A percentile compares a stretch with the other conserved stretches of the same genome.
Evolutionary conservation across 2,797 vertebrate genomes (phyloP).

Genomic region (Acipenser ruthenus): DNA sequence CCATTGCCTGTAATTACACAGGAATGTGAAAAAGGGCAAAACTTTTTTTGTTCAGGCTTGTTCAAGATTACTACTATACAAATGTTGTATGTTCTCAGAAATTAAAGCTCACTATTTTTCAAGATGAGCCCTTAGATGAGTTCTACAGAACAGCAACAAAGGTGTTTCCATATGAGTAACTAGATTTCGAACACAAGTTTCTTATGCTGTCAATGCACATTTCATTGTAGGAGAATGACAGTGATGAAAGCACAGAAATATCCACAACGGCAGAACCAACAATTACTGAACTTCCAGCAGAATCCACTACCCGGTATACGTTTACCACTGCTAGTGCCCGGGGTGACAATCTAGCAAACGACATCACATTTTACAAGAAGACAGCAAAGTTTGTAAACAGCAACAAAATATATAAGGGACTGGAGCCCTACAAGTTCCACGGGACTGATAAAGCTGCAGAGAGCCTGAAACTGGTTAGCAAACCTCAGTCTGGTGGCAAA

Average conservation of each 20-base stretch:
- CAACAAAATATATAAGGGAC: conserved; percentile 50
- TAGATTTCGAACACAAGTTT: too few species aligned
- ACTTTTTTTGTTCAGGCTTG: too few species aligned
- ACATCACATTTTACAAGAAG: conserved; percentile 52
- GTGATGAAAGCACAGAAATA: background rate
- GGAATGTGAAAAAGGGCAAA: too few species aligned
- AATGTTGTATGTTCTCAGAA: too few species aligned
- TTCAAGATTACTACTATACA: too few species aligned
- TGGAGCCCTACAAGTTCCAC: conserved; percentile 54
- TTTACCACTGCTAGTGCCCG: conserved; percentile 39
- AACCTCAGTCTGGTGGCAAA: conserved; percentile 32
- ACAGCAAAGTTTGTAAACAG: conserved; percentile 46
- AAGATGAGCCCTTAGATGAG: too few species aligned
- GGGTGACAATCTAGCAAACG: conserved; percentile 56
- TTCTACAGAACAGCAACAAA: too few species aligned
- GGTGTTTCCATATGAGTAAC: too few species aligned
- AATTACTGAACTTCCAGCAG: conserved; percentile 23
- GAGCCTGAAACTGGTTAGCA: conserved; percentile 25
- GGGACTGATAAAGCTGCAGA: conserved; percentile 20
- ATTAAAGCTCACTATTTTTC: too few species aligned
- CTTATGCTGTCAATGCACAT: too few species aligned
- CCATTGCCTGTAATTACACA: too few species aligned
- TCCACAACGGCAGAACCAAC: conserved; percentile 20
- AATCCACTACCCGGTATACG: conserved; percentile 37
- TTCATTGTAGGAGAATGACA: too few species aligned